A percentile compares a stretch with the other conserved stretches of the same genome.
Evolutionary conservation across 2,797 vertebrate genomes (phyloP).

Genomic region (Poeciliopsis paucimaculata): DNA sequence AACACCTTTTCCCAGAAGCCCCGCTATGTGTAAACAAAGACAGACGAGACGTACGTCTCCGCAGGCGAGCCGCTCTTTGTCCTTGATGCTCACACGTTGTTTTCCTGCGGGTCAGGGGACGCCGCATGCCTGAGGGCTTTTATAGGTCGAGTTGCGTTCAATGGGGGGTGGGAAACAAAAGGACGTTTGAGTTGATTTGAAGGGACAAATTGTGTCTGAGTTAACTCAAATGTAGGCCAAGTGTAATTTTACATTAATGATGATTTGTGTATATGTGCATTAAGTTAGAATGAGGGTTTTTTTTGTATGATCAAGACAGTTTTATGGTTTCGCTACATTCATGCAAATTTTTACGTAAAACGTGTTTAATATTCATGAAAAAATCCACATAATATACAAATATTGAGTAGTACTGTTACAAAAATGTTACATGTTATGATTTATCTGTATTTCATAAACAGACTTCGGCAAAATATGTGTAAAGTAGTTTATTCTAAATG

Average conservation of each 20-base stretch:
- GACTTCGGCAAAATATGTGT: neutral
- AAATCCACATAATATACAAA: neutral
- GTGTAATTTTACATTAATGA: neutral
- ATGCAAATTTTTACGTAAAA: too few relatives aligned
- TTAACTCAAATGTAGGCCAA: neutral
- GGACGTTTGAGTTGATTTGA: constrained; percentile 9
- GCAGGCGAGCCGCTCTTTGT: constrained; percentile 43
- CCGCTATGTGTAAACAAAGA: constrained; percentile 55
- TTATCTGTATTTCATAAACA: neutral
- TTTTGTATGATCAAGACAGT: neutral
- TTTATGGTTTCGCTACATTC: neutral
- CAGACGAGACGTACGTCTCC: constrained; percentile 12
- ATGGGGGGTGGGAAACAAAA: constrained; percentile 9
- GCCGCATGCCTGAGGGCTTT: constrained; percentile 3
- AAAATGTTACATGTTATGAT: neutral
- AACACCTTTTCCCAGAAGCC: constrained; percentile 21
- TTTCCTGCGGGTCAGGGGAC: constrained; percentile 25
- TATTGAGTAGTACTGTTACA: neutral
- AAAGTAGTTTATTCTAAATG: neutral
- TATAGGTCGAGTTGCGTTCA: neutral
- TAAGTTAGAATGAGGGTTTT: neutral
- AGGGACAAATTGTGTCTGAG: neutral
- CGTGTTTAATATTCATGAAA: neutral
- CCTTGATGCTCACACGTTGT: constrained; percentile 32
- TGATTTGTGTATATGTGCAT: neutral